Conservation (phyloP, 2,888 invertebrate species). For the Carpatolechia fugitivella region DNA sequence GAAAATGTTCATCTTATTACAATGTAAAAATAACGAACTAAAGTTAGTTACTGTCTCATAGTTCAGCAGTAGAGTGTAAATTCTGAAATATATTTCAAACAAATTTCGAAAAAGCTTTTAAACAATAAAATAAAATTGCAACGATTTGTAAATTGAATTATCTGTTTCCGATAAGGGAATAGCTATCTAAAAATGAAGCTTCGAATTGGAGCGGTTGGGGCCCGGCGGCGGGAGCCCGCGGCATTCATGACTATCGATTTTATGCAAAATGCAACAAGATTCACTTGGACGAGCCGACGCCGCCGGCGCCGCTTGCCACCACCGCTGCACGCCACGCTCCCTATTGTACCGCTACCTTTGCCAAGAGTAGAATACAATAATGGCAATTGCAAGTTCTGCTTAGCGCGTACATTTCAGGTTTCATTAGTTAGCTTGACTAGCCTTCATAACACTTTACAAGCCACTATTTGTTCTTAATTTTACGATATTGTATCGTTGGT, state of each 20-base stretch:
- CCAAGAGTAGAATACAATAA: too few species aligned
- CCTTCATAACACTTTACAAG: too few species aligned
- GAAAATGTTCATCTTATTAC: too few species aligned
- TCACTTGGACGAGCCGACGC: slow-evolving; percentile 65
- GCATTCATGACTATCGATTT: slow-evolving; percentile 78
- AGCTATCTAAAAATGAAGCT: slow-evolving; percentile 59
- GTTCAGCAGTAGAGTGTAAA: too few species aligned
- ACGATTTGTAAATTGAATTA: slow-evolving; percentile 44
- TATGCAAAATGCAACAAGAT: slow-evolving; percentile 79
- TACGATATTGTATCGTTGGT: too few species aligned
- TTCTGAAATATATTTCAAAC: too few species aligned
- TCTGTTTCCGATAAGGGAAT: slow-evolving; percentile 39
- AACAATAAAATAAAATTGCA: slow-evolving; percentile 8
- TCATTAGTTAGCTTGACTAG: slow-evolving; percentile 26
- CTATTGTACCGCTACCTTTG: slow-evolving; percentile 32
- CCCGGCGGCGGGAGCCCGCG: slow-evolving; percentile 44
- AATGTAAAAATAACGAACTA: too few species aligned
- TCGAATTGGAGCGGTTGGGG: slow-evolving; percentile 54
- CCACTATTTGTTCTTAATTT: too few species aligned
- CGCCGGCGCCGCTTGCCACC: slow-evolving; percentile 33
- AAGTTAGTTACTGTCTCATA: too few species aligned
- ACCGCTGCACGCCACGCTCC: neutral
- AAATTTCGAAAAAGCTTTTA: neutral
- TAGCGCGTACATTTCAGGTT: too few species aligned
- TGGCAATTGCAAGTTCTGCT: too few species aligned